Percentiles rank a stretch among this genome's conserved stretches.
Conservation (phyloP, 2,888 invertebrate species). For the Brenthis ino region DNA sequence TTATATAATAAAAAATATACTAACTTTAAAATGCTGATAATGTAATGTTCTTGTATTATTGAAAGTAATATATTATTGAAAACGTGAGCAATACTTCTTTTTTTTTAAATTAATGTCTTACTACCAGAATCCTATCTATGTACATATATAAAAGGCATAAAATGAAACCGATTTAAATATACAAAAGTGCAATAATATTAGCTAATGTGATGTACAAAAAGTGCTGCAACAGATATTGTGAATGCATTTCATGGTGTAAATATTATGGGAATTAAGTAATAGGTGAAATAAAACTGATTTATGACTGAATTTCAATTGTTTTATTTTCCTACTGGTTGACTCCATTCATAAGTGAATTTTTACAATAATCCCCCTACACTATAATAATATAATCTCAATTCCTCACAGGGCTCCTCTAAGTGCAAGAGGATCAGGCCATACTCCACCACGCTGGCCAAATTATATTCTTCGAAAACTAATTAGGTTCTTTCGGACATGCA, state of each 20-base stretch:
- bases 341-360: no score
- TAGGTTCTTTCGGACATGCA: no score
- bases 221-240: constrained; percentile 54
- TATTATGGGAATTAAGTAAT: constrained; percentile 55
- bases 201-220: constrained; percentile 38
- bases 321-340: constrained; percentile 16
- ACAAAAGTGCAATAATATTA: constrained; percentile 42
- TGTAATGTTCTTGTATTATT: no score
- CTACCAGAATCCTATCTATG: neutral
- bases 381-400: neutral
- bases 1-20: no score
- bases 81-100: neutral
- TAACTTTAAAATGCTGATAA: no score
- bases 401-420: no score
- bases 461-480: no score
- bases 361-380: neutral
- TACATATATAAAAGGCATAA: neutral
- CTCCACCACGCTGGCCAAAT: no score
- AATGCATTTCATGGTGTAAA: constrained; percentile 74
- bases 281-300: constrained; percentile 62
- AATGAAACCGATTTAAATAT: constrained; percentile 7
- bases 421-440: no score
- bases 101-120: neutral
- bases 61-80: no score
- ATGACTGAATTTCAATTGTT: constrained; percentile 43